phyloP scores from a whole-genome alignment of 1,140 invertebrate species.

The Myzus persicae region DNA sequence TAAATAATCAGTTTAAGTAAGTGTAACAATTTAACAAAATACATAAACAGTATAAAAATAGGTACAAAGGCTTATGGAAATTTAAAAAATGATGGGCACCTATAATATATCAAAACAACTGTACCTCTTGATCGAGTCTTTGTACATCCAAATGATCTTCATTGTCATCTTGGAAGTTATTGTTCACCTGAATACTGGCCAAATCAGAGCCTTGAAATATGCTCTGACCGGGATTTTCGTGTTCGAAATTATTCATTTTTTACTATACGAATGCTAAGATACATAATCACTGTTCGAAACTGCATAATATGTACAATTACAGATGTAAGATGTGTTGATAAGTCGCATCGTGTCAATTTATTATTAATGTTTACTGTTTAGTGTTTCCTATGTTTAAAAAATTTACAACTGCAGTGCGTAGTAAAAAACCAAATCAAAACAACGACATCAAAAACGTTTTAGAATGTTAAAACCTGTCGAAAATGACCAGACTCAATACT shows the following conservation, averaged over 20 bases:
- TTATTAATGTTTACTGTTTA: not conserved
- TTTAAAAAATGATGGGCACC: no score
- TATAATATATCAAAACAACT: not conserved
- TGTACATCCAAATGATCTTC: conserved; percentile 48
- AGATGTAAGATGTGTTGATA: not conserved
- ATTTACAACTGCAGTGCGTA: not conserved
- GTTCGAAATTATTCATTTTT: conserved; percentile 34
- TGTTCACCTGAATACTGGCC: conserved; percentile 47
- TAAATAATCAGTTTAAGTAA: not conserved
- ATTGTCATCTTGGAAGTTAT: conserved; percentile 47
- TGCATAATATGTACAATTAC: not conserved
- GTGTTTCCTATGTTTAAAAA: not conserved
- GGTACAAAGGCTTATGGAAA: not conserved
- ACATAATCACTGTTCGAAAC: not conserved
- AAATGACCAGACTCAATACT: no score
- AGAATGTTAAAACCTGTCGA: not conserved
- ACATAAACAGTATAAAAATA: not conserved
- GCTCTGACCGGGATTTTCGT: conserved; percentile 41
- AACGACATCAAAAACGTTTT: not conserved
- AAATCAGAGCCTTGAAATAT: conserved; percentile 49
- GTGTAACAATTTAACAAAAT: not conserved
- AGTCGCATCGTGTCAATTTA: not conserved
- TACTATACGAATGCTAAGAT: not conserved
- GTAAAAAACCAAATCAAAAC: not conserved
- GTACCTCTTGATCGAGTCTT: conserved; percentile 45